Conservation (phyloP, 2,888 invertebrate genomes). For the Helicoverpa assulta region DNA sequence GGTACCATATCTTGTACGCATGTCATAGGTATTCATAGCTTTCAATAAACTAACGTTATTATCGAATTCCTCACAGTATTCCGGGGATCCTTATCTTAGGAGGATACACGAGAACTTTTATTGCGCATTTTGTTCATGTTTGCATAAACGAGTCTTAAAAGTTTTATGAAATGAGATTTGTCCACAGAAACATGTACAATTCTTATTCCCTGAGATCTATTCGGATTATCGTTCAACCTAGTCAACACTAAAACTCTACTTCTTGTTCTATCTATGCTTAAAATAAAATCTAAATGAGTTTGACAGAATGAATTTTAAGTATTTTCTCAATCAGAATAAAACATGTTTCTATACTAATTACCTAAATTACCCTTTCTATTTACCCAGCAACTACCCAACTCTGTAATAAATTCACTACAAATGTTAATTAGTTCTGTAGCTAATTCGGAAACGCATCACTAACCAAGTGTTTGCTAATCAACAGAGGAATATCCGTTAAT, state of each 20-base stretch:
- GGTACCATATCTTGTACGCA: constrained; percentile 8
- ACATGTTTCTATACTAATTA: neutral
- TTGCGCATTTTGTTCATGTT: neutral
- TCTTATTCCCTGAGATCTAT: neutral
- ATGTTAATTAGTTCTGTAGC: constrained; percentile 17
- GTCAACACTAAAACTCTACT: too few species aligned
- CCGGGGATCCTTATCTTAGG: neutral
- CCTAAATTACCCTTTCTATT: too few species aligned
- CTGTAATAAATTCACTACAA: neutral
- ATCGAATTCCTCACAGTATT: constrained; percentile 1
- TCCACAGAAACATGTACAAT: neutral
- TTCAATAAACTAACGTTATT: constrained; percentile 11
- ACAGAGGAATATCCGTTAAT: constrained; percentile 44
- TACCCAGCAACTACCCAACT: too few species aligned
- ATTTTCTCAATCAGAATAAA: neutral
- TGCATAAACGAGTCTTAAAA: neutral
- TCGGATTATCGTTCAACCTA: too few species aligned
- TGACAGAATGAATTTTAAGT: too few species aligned
- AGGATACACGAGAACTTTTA: neutral
- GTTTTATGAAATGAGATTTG: neutral
- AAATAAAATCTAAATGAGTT: too few species aligned
- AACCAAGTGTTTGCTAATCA: constrained; percentile 48
- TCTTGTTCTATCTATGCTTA: too few species aligned
- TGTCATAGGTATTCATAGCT: constrained; percentile 14
- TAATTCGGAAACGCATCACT: constrained; percentile 16